Evolutionary conservation across 2,888 invertebrate genomes (phyloP).

Genomic region (Caenorhabditis angaria): DNA sequence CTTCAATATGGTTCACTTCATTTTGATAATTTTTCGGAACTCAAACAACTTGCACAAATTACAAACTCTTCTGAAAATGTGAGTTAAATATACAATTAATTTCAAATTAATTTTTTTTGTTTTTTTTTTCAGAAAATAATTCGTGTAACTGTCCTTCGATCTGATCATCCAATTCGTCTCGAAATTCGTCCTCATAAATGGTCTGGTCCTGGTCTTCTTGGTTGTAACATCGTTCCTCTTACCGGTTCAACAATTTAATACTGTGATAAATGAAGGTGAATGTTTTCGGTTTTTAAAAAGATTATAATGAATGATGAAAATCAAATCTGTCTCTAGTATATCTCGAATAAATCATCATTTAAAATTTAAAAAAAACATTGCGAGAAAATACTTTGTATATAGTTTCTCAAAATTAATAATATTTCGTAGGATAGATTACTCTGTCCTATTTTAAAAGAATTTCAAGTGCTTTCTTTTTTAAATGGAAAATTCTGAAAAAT

Average conservation of each 20-base stretch:
- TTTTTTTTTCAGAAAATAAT: conserved; percentile 54
- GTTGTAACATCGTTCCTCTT: conserved; percentile 47
- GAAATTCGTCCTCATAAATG: conserved; percentile 58
- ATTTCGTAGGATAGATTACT: too few relatives aligned
- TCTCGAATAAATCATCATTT: too few relatives aligned
- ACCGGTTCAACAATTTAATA: conserved; percentile 25
- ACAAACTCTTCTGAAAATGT: conserved; percentile 57
- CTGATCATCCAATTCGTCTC: conserved; percentile 54
- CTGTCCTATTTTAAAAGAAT: too few relatives aligned
- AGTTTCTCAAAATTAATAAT: too few relatives aligned
- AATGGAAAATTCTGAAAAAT: too few relatives aligned
- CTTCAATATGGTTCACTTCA: conserved; percentile 68
- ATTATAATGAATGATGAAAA: too few relatives aligned
- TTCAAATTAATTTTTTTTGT: neutral
- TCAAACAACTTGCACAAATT: conserved; percentile 56
- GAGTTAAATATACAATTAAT: conserved; percentile 10
- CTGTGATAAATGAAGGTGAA: neutral
- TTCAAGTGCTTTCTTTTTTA: too few relatives aligned
- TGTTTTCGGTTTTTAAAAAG: neutral
- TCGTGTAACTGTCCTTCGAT: conserved; percentile 60
- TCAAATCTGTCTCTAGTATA: too few relatives aligned
- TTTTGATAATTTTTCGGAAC: conserved; percentile 55
- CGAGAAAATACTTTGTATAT: too few relatives aligned
- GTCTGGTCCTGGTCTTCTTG: conserved; percentile 58
- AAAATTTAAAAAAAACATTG: too few relatives aligned